Conservation (phyloP, 53 echinoderm and acorn worm species). For the Crossaster papposus region DNA sequence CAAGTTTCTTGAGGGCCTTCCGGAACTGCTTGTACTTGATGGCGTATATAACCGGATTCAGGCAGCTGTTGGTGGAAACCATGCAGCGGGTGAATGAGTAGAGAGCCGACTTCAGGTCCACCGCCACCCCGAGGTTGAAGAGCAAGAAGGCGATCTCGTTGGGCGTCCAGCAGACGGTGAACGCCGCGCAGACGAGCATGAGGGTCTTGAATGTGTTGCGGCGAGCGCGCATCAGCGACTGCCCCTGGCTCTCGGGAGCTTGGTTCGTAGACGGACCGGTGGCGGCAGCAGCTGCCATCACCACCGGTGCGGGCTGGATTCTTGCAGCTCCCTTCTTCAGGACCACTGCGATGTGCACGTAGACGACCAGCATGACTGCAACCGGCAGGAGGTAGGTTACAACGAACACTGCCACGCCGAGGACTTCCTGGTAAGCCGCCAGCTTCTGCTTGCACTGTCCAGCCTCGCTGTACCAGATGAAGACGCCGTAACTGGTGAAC, state of each 20-base stretch:
- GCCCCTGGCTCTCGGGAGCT: conserved; percentile 26
- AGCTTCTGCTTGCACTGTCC: neutral
- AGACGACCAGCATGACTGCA: conserved; percentile 10
- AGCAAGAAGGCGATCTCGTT: neutral
- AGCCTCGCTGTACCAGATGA: neutral
- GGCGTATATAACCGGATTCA: conserved; percentile 46
- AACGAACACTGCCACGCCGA: neutral
- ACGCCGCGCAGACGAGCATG: conserved; percentile 29
- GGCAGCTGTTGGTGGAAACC: conserved; percentile 15
- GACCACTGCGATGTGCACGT: conserved; percentile 16
- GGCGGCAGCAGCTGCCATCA: no score
- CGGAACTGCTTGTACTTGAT: conserved; percentile 44
- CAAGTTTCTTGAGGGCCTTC: conserved; percentile 15
- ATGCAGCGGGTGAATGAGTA: neutral
- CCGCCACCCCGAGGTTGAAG: neutral
- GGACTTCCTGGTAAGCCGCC: neutral
- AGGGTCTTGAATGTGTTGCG: conserved; percentile 35
- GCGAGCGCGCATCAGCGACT: conserved; percentile 46
- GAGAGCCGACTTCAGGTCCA: neutral
- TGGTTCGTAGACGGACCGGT: neutral
- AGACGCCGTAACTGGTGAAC: neutral
- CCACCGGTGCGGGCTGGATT: conserved; percentile 5
- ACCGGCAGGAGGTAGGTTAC: conserved; percentile 5
- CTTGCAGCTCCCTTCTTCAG: conserved; percentile 14
- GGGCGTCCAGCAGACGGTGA: conserved; percentile 16